phyloP scores from a whole-genome alignment of 1,140 invertebrate species.

The Heliothis subflexa region DNA sequence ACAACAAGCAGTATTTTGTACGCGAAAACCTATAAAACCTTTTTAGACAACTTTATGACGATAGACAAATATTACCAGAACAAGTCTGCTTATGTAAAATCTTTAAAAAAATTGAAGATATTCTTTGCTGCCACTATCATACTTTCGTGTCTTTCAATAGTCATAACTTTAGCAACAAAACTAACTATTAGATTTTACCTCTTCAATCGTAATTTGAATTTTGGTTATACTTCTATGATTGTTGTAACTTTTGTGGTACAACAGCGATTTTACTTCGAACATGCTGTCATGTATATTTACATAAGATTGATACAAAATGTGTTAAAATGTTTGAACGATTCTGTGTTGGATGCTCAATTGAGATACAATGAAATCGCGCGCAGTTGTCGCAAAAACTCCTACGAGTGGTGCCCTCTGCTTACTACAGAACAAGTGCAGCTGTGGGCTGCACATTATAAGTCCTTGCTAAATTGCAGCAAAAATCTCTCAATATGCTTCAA shows the following conservation, averaged over 20 bases:
- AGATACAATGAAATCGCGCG: neutral
- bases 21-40: neutral
- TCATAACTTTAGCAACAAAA: neutral
- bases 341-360: neutral
- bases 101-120: neutral
- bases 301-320: neutral
- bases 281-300: neutral
- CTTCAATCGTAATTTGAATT: too few relatives aligned
- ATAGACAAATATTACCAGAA: neutral
- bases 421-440: neutral
- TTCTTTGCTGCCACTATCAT: neutral
- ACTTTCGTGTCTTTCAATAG: neutral
- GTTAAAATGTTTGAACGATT: neutral
- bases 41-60: neutral
- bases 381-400: neutral
- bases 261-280: neutral
- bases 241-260: too few relatives aligned
- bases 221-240: too few relatives aligned
- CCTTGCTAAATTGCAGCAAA: neutral
- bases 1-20: neutral
- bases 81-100: neutral
- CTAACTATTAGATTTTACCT: too few relatives aligned
- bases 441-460: neutral
- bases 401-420: neutral
- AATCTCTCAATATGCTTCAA: neutral